Evolutionary conservation across 2,888 invertebrate genomes (phyloP), one percentile per base, ranked within the genome.

Genomic region (Pogonocherus hispidulus): DNA sequence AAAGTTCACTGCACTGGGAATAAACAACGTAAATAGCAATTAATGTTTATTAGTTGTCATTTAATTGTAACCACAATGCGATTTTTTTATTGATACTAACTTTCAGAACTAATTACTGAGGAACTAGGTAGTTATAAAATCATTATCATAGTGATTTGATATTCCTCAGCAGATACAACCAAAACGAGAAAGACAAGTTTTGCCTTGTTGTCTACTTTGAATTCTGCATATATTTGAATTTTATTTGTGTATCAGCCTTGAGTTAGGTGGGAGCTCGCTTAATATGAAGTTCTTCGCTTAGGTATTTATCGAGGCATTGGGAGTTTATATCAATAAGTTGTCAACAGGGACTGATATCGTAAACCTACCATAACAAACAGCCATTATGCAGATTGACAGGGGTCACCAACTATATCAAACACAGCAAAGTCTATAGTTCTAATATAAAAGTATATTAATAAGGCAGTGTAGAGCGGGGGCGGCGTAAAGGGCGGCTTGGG

Each of bases 361-460:
- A 71, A 68, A 84, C 84, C 81, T 84, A 84, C 84, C 84, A 81
- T 82, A 84, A 81, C 83, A 83, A 76, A 82, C 78, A 75, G 83
- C 83, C 84, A 84, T 84, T 70, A 71, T 73, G 75, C 63, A 63
- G 76, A 74, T 77, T 72, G 71, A 55, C 72, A 51, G 73, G 72
- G 73, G 72, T 73, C 74, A 74, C 69, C 76, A 76, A 76, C 71
- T 62, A 67, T 74, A 70, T 75, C 73, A 73, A 76, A 79, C 76
- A 76, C 76, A 76, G 60, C 66, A 60, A 72, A 76, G 76, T 76
- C 72, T 73, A 74, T 49, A 67, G 66, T 67, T 64, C 67, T 63
- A 55, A 22, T 60, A 18, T 27, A 63, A 47, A 71, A 27, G 23
- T 47, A 51, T 60, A 51, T 32, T 35, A 67, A 60, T 41, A 41